Percentiles rank a stretch among this genome's conserved stretches.
Conservation (phyloP, 2,888 invertebrate species). For the Pachliopta kotzebuea region DNA sequence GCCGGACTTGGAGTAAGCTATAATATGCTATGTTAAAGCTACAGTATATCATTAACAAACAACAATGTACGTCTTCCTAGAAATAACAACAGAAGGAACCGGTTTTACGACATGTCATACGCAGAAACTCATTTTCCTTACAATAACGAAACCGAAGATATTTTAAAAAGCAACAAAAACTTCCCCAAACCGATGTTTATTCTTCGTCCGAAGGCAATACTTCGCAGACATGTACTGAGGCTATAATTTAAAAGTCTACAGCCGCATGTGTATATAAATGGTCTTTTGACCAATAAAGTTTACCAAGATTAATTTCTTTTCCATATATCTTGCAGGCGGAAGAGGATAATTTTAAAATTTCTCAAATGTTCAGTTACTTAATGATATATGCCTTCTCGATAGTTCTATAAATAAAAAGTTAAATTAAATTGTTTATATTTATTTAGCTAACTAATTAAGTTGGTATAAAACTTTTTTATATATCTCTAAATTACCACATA, state of each 20-base stretch:
- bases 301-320: constrained; percentile 18
- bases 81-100: constrained; percentile 1
- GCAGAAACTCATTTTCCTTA: constrained; percentile 14
- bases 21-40: too few species aligned
- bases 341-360: constrained; percentile 10
- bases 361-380: constrained; percentile 5
- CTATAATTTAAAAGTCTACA: constrained; percentile 8
- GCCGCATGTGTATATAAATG: constrained; percentile 12
- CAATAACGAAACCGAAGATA: constrained; percentile 4
- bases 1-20: too few species aligned
- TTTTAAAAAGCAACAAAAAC: constrained; percentile 15
- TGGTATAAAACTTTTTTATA: too few species aligned
- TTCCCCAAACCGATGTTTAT: constrained; percentile 3
- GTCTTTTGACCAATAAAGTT: constrained; percentile 14
- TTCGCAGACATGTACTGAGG: not conserved
- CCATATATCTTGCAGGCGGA: constrained; percentile 19
- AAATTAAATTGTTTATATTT: too few species aligned
- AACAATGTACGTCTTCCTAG: not conserved
- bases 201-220: constrained; percentile 15
- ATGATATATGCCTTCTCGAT: too few species aligned
- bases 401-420: too few species aligned
- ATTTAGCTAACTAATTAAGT: too few species aligned
- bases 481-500: too few species aligned
- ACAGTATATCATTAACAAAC: not conserved
- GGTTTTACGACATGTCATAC: not conserved